phyloP scores from a whole-genome alignment of 2,888 invertebrate species.

The Polydrusus tereticollis region DNA sequence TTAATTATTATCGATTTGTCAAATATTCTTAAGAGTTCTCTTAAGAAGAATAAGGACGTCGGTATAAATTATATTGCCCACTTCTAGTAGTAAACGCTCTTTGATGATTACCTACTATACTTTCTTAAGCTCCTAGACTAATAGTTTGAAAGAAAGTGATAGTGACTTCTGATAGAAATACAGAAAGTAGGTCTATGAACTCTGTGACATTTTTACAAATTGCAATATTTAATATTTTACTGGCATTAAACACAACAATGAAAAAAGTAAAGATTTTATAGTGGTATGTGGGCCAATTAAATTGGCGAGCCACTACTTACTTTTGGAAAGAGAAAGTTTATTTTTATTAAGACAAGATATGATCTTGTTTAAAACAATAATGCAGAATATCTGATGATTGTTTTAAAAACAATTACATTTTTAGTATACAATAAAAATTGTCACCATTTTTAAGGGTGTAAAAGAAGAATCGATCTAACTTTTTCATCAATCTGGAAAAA shows the following conservation, averaged over 20 bases:
- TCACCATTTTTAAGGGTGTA: no score
- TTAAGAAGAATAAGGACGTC: no score
- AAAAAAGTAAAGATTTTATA: slow-evolving; percentile 32
- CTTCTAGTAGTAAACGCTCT: no score
- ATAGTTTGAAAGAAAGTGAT: slow-evolving; percentile 37
- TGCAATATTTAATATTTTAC: slow-evolving; percentile 34
- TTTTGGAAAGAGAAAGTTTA: slow-evolving; percentile 40
- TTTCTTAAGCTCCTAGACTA: slow-evolving; percentile 24
- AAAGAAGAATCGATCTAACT: no score
- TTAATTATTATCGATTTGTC: no score
- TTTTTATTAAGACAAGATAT: slow-evolving; percentile 3
- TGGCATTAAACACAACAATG: slow-evolving; percentile 19
- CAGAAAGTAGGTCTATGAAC: slow-evolving; percentile 43
- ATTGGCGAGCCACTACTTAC: slow-evolving; percentile 29
- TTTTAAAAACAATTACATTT: no score
- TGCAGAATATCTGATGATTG: neutral
- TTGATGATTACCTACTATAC: neutral
- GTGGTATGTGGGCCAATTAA: slow-evolving; percentile 38
- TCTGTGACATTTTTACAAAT: slow-evolving; percentile 32
- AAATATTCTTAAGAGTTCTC: no score
- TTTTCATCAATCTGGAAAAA: no score
- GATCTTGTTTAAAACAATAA: slow-evolving; percentile 15
- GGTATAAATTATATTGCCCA: no score
- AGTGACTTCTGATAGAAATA: slow-evolving; percentile 27
- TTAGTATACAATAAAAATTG: no score